Percentiles rank a stretch among this genome's conserved stretches.
Conservation (phyloP, 2,113 vertebrate genomes). For the Sturnira hondurensis region DNA sequence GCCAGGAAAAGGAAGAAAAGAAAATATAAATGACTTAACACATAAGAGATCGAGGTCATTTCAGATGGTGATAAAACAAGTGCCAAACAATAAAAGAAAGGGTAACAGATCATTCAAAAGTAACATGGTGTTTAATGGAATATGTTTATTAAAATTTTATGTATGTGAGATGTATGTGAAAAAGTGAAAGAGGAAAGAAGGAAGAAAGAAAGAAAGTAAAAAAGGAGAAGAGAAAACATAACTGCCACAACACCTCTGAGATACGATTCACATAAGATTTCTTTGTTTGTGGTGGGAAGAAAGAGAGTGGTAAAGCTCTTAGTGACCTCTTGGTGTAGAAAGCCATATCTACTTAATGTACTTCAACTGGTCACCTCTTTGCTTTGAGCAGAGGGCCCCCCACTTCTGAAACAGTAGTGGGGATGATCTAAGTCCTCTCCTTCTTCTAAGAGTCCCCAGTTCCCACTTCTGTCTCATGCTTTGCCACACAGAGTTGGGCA, state of each 20-base stretch:
- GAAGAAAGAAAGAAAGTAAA: background rate
- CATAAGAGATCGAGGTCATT: background rate
- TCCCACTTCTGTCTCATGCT: background rate
- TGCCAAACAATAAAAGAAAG: background rate
- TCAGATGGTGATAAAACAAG: background rate
- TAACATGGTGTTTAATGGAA: background rate
- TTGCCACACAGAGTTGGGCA: rapidly evolving
- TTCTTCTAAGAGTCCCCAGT: background rate
- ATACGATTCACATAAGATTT: background rate
- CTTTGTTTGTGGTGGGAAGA: background rate
- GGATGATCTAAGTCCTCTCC: background rate
- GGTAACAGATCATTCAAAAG: background rate
- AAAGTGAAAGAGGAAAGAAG: background rate
- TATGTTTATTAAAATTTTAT: background rate
- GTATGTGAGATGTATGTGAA: background rate
- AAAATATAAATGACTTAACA: background rate
- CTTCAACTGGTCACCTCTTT: background rate
- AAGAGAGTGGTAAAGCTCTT: background rate
- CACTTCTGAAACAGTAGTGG: background rate
- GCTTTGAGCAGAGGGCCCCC: background rate
- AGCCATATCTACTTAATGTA: background rate
- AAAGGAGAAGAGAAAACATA: background rate
- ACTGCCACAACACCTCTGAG: background rate
- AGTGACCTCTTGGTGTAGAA: background rate
- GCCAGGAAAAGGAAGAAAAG: background rate